phyloP scores from a whole-genome alignment of 64 coral and sea anemone genomes.

The Cladopsammia gracilis region DNA sequence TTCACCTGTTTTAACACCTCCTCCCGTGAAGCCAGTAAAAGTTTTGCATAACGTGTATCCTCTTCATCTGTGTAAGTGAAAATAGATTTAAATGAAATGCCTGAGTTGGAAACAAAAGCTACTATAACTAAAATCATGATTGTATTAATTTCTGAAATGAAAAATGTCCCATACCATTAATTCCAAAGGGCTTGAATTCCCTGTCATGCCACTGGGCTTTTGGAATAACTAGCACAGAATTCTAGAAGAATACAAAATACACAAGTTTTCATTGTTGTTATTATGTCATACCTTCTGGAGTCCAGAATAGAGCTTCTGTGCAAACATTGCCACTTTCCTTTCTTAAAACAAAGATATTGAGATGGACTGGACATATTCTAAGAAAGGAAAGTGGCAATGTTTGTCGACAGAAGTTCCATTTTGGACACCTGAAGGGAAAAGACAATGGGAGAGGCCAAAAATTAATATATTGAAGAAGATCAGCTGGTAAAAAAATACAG shows the following conservation, averaged over 20 bases:
- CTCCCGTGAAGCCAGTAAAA: constrained; percentile 83
- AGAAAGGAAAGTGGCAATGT: too few relatives aligned
- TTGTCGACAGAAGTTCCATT: too few relatives aligned
- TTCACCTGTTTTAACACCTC: constrained; percentile 90
- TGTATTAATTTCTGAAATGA: neutral
- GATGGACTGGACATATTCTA: too few relatives aligned
- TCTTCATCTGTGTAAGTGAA: constrained; percentile 59
- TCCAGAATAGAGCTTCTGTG: too few relatives aligned
- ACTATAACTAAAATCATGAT: neutral
- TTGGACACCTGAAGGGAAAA: too few relatives aligned
- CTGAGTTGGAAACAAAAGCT: neutral
- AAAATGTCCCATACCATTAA: constrained; percentile 62
- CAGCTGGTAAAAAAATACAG: too few relatives aligned
- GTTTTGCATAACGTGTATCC: constrained; percentile 88
- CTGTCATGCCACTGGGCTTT: constrained; percentile 90
- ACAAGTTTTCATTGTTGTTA: neutral
- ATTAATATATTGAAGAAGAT: too few relatives aligned
- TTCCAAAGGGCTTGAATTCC: constrained; percentile 75
- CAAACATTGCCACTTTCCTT: neutral
- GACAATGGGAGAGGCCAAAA: too few relatives aligned
- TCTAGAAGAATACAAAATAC: constrained; percentile 45
- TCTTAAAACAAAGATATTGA: too few relatives aligned
- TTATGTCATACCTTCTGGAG: too few relatives aligned
- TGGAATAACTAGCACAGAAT: constrained; percentile 82
- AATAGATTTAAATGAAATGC: neutral